Base-by-base conservation (phyloP, 1,140 invertebrate species). In the Cyphomyrmex costatus region DNA sequence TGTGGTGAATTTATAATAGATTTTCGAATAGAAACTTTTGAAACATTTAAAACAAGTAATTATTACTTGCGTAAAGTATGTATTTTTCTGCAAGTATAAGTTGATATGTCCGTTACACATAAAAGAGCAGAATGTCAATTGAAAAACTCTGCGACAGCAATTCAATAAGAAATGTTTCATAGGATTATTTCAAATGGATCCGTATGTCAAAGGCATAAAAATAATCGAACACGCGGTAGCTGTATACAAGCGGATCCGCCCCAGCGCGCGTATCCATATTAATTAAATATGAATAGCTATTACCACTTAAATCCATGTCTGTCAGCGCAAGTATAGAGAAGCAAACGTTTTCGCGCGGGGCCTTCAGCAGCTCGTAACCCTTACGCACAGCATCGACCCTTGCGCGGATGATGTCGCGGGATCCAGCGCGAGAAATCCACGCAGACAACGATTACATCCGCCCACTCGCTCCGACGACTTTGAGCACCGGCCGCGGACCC, bases 291-390 rank as follows among this genome's bases (percentile, higher is more conserved):
- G 8, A 5, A 30, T 19, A 24, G 33, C 21, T 77, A 46, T 77
- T 63, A 49, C 36, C 27, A 76, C 33, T 30, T 63, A 77, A 63
- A 63, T 46, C 36, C 74, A 56, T 7, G 74, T 2, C 56, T 46
- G 21, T 24, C 56, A 30, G 10, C 8, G 74, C n/a, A 27, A 24
- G 46, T 19, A 24, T 5, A 14, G 51, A 33, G 51, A 76, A 61
- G 33, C 8, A 16, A 46, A 24, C 27, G 73, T 21, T 33, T 86
- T 83, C 83, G 78, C 77, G 70, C 56, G 78, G 46, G 84, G 68
- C 80, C 66, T 51, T 90, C 88, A 49, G 83, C 88, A 86, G 65
- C 56, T 85, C 77, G 71, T 79, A 77, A 61, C 80, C 82, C 80
- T 65, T 89, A 71, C 76, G 78, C 51, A 74, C 51, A 51, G 24